Evolutionary conservation across 1,140 invertebrate genomes (phyloP).

Genomic region (Delia radicum): DNA sequence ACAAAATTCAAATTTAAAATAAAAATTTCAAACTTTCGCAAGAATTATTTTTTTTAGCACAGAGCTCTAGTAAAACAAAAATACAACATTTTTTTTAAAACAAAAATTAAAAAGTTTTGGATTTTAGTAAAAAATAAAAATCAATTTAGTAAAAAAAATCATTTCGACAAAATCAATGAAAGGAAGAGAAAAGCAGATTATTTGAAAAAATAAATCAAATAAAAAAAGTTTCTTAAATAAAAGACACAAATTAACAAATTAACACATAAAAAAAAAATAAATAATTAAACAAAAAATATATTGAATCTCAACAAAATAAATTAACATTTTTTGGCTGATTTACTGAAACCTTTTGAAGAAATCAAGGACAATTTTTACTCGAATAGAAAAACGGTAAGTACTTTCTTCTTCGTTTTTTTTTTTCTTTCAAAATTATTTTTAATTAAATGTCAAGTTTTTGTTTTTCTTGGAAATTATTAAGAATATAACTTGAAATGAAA

Average conservation of each 20-base stretch:
- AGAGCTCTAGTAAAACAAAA: constrained; percentile 17
- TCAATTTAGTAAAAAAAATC: too few species aligned
- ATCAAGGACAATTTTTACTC: background rate
- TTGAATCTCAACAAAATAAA: too few species aligned
- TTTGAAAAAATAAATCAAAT: too few species aligned
- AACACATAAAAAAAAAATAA: background rate
- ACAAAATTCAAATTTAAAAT: constrained; percentile 14
- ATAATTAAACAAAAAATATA: background rate
- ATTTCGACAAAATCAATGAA: too few species aligned
- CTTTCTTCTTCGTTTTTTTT: background rate
- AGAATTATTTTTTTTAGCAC: background rate
- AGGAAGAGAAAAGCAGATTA: too few species aligned
- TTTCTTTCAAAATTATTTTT: background rate
- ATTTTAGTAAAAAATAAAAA: background rate
- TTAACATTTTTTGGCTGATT: background rate
- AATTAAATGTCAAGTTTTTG: background rate
- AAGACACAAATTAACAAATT: background rate
- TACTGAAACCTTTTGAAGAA: too few species aligned
- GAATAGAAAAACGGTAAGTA: background rate
- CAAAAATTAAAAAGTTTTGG: constrained; percentile 10
- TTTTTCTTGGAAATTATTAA: background rate
- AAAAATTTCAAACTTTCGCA: constrained; percentile 11
- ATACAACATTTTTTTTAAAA: constrained; percentile 3
- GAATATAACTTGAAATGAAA: background rate
- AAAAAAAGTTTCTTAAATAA: too few species aligned